phyloP scores from a whole-genome alignment of 1,140 invertebrate species.

The Aphaenogaster ashmeadi region DNA sequence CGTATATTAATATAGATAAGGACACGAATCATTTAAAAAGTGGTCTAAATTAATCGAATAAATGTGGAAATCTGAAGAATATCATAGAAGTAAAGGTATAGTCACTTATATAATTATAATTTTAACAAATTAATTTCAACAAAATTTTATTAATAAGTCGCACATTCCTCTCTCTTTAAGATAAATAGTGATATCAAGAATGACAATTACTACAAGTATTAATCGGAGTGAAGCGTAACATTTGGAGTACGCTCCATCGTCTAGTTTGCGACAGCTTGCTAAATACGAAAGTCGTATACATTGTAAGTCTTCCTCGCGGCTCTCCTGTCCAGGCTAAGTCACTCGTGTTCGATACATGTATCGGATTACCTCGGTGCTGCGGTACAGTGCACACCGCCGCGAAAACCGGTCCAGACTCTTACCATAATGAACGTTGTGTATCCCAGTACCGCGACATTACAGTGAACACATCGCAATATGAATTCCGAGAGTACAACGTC shows the following conservation, averaged over 20 bases:
- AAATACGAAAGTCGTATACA: slow-evolving; percentile 21
- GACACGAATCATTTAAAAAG: neutral
- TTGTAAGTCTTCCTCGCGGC: slow-evolving; percentile 79
- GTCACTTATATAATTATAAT: neutral
- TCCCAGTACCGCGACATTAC: slow-evolving; percentile 2
- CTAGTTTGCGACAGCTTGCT: neutral
- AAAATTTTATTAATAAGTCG: neutral
- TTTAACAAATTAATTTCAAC: neutral
- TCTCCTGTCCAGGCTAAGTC: slow-evolving; percentile 54
- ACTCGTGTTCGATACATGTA: slow-evolving; percentile 77
- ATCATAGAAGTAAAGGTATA: neutral
- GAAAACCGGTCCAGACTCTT: slow-evolving; percentile 80
- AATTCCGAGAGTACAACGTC: slow-evolving; percentile 78
- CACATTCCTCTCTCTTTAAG: neutral
- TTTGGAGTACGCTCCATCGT: neutral
- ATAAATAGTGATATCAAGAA: neutral
- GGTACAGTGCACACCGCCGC: slow-evolving; percentile 21
- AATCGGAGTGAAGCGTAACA: neutral
- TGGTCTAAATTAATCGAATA: neutral
- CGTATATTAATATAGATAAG: too few relatives aligned
- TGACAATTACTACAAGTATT: neutral
- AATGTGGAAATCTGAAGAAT: neutral
- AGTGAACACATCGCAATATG: slow-evolving; percentile 69
- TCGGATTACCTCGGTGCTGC: slow-evolving; percentile 79
- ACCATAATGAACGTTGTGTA: slow-evolving; percentile 1